Conservation (phyloP, 2,888 invertebrate species). For the Psylliodes chrysocephalus region DNA sequence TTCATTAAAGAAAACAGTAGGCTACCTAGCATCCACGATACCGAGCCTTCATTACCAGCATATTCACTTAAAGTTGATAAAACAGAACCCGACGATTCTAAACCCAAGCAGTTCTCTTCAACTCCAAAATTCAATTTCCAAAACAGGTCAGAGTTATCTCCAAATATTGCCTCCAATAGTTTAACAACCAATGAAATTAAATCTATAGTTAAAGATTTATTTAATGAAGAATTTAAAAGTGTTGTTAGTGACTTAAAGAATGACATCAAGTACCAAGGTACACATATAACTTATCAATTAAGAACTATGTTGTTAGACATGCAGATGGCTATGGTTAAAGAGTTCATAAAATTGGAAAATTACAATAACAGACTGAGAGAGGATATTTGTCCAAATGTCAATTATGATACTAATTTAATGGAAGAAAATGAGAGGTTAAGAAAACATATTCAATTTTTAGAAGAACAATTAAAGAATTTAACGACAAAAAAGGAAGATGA, state of each 20-base stretch:
- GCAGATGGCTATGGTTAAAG: slow-evolving; percentile 57
- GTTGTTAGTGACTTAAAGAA: slow-evolving; percentile 47
- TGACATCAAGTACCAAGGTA: slow-evolving; percentile 51
- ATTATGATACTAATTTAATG: slow-evolving; percentile 60
- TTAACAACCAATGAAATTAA: slow-evolving; percentile 21
- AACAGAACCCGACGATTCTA: slow-evolving; percentile 29
- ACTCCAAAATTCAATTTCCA: slow-evolving; percentile 40
- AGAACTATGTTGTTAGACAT: slow-evolving; percentile 54
- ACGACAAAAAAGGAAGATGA: neutral
- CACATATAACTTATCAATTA: slow-evolving; percentile 49
- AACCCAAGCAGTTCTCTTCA: slow-evolving; percentile 40
- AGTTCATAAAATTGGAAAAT: slow-evolving; percentile 57
- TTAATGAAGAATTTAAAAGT: slow-evolving; percentile 49
- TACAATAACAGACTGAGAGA: slow-evolving; percentile 48
- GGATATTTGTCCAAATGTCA: slow-evolving; percentile 59
- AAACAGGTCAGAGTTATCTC: neutral
- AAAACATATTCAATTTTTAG: slow-evolving; percentile 66
- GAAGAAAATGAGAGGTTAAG: slow-evolving; percentile 67
- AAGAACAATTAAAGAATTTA: slow-evolving; percentile 47
- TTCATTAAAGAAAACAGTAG: slow-evolving; percentile 9
- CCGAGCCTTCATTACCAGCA: slow-evolving; percentile 15
- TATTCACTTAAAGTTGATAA: slow-evolving; percentile 27
- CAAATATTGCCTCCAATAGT: slow-evolving; percentile 18
- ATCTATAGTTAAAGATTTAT: slow-evolving; percentile 35
- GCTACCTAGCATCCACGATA: slow-evolving; percentile 21